Evolutionary conservation across 2,888 invertebrate species (phyloP), one percentile per base, ranked within the genome.

Genomic region (Apotomis turbidana): DNA sequence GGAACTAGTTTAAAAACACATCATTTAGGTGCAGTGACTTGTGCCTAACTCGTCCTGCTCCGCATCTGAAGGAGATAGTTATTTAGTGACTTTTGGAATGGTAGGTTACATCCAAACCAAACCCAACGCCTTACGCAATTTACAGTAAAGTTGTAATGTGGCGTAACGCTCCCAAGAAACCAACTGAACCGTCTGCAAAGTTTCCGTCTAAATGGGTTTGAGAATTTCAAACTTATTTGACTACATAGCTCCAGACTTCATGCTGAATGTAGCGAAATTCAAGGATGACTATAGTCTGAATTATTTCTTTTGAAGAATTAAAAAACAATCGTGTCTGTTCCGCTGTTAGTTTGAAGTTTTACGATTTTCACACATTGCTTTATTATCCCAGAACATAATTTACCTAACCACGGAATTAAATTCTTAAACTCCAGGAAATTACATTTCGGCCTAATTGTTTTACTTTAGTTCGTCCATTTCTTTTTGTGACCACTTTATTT

Each of bases 191-290:
- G 70, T 71, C 66, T 71, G 70, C 59, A 13, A 71, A 71, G 64
- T 71, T 71, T 71, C 38, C 3, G 51, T 49, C 59, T 46, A 38
- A 71, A 71, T 71, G 60, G 64, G 60, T 66, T 71, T 44, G 46
- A 70, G 70, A 60, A 46, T 71, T 49, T n/a, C 38, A 12, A 70
- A 70, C 64, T 70, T 54, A 66, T 71, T 60, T 71, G 59, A 70
- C 46, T 41, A 57, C 36, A 62, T 12, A 10, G 27, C 51, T 62
- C 49, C 52, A 41, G 12, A 12, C 52, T 36, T 55, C 12, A 63
- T 54, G 52, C 41, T 41, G 3, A 58, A 57, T 36, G 12, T 57
- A 36, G 3, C 58, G 5, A 12, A 9, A n/a, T 12, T 41, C 5
- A 59, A 13, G 12, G 8, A 13, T 59, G 44, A 49, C 10, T 49